phyloP scores from a whole-genome alignment of 1,140 invertebrate species.

The Centruroides vittatus region DNA sequence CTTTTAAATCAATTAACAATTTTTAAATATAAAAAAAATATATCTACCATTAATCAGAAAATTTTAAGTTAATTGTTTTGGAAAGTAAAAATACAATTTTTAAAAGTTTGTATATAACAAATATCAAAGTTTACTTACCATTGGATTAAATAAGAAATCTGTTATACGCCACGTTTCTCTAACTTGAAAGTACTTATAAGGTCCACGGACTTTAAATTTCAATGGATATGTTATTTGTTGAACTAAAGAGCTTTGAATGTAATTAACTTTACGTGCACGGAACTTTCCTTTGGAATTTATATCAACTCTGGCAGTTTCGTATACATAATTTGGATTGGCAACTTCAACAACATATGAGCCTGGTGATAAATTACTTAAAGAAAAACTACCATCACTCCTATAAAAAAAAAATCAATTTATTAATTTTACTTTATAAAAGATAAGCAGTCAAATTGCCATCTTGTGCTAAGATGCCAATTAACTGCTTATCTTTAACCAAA shows the following conservation, averaged over 20 bases:
- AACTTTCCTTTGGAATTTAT: constrained; percentile 94
- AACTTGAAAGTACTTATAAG: constrained; percentile 81
- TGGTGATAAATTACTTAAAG: constrained; percentile 72
- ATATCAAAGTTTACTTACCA: constrained; percentile 40
- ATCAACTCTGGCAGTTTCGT: constrained; percentile 83
- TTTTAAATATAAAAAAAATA: too few species aligned
- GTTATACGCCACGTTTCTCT: constrained; percentile 89
- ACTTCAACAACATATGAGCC: constrained; percentile 94
- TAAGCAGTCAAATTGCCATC: background rate
- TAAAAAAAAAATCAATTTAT: constrained; percentile 3
- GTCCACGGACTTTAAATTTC: constrained; percentile 62
- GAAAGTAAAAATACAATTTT: too few species aligned
- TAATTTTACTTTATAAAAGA: background rate
- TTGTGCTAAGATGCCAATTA: background rate
- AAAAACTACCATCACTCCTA: constrained; percentile 84
- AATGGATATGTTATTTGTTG: constrained; percentile 80
- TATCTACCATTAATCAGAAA: too few species aligned
- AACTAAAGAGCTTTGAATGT: constrained; percentile 69
- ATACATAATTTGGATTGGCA: constrained; percentile 74
- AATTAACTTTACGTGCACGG: constrained; percentile 84
- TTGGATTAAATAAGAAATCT: constrained; percentile 90
- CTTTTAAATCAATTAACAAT: too few species aligned
- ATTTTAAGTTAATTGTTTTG: too few species aligned
- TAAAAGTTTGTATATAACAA: too few species aligned
- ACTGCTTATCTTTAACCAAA: constrained; percentile 9